Evolutionary conservation across 2,113 vertebrate species (phyloP).

Genomic region (Cryptomyrus ogoouensis): DNA sequence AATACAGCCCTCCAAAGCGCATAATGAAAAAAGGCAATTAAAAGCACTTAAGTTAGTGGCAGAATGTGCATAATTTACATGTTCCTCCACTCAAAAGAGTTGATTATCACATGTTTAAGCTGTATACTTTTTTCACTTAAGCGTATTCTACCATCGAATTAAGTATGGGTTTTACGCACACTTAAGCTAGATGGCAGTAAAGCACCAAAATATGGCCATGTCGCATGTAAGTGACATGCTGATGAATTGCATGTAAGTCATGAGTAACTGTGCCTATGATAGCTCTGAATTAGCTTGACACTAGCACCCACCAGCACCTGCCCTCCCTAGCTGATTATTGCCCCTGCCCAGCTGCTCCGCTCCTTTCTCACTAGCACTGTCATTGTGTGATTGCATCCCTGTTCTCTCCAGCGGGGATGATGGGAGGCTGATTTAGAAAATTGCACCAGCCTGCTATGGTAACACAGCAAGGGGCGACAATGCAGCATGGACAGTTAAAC

Average conservation of each 20-base stretch:
- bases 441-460: not conserved
- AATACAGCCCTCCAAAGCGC: not conserved
- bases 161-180: not conserved
- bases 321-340: constrained; percentile 3
- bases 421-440: constrained; percentile 27
- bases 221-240: not conserved
- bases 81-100: not conserved
- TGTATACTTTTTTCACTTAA: not conserved
- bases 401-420: constrained; percentile 20
- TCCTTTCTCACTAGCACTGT: not conserved
- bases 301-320: not conserved
- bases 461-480: not conserved
- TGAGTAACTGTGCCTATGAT: not conserved
- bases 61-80: not conserved
- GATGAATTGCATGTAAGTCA: not conserved
- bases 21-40: not conserved
- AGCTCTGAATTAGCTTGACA: constrained; percentile 18
- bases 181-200: not conserved
- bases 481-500: not conserved
- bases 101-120: not conserved
- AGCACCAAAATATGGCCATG: not conserved
- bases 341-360: not conserved
- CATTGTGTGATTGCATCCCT: constrained; percentile 4
- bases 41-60: not conserved
- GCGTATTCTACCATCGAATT: not conserved